Percentiles rank a stretch among this genome's conserved stretches.
Conservation (phyloP, 2,888 invertebrate genomes). For the Bombyx huttoni region DNA sequence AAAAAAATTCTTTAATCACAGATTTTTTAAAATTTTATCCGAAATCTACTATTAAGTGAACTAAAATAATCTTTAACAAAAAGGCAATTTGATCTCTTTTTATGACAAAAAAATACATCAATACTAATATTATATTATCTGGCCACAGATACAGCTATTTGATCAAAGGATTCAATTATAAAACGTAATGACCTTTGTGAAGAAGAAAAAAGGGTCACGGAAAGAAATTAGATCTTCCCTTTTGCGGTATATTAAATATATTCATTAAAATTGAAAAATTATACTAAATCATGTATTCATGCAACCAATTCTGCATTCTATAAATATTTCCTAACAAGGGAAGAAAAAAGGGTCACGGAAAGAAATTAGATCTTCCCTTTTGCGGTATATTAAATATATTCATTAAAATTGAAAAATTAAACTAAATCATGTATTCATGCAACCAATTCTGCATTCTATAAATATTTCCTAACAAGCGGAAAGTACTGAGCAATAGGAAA, state of each 20-base stretch:
- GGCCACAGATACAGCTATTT: neutral
- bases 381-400: neutral
- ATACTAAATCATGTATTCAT: neutral
- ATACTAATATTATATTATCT: neutral
- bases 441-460: too few species aligned
- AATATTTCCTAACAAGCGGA: too few species aligned
- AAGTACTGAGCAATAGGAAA: too few species aligned
- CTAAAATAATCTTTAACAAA: neutral
- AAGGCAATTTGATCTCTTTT: neutral
- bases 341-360: neutral
- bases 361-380: neutral
- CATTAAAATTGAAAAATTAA: neutral
- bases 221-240: neutral
- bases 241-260: neutral
- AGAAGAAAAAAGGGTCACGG: neutral
- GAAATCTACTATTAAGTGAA: too few species aligned
- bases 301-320: too few species aligned
- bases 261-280: neutral
- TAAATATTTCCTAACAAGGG: too few species aligned
- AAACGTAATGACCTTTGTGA: neutral
- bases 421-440: neutral
- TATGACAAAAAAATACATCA: neutral
- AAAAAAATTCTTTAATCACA: too few species aligned
- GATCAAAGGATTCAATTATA: constrained; percentile 3
- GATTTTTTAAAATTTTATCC: too few species aligned